Base-by-base conservation (phyloP, 1,140 invertebrate species). In the Grapholita molesta region DNA sequence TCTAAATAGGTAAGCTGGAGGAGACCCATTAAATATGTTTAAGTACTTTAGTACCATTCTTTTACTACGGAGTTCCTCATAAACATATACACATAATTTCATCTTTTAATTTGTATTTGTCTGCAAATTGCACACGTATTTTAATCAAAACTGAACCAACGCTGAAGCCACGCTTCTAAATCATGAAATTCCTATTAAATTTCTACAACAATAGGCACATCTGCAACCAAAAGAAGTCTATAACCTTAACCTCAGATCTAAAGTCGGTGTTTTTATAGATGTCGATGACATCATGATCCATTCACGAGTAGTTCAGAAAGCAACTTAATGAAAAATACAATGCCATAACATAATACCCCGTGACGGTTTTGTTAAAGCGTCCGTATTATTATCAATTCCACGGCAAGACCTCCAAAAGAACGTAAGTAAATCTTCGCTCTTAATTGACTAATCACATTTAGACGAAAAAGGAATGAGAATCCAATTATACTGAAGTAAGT, bases 311-410 rank as follows among this genome's bases (percentile, higher is more conserved):
- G 7, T n/a, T 64, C 12, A 35, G 35, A 73, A 71, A 70, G 68
- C 57, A 72, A 73, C 70, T 72, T 61, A 70, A 69, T 42, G 68
- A 75, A 72, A 48, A 64, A 71, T 69, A 42, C 35, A 72, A 80
- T 57, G 61, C 61, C 42, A 69, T 77, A 81, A 79, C 64, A 69
- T 77, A 81, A 79, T 64, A 74, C 42, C 65, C 76, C 79, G 77
- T 82, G 77, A 85, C 77, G 73, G 57, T 75, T 81, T 75, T 69
- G 61, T 73, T 71, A 76, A 75, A 67, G 67, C 67, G 69, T 78
- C 69, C 57, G 61, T 57, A 76, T 80, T 75, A 87, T 85, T 84
- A 83, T 75, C 77, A 69, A 87, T 85, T 85, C 73, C 75, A 85
- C 74, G 76, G 70, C 57, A 30, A 28, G 15, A 52, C 70, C 64